phyloP scores from a whole-genome alignment of 2,797 vertebrate genomes.

The Heterohyrax brucei region DNA sequence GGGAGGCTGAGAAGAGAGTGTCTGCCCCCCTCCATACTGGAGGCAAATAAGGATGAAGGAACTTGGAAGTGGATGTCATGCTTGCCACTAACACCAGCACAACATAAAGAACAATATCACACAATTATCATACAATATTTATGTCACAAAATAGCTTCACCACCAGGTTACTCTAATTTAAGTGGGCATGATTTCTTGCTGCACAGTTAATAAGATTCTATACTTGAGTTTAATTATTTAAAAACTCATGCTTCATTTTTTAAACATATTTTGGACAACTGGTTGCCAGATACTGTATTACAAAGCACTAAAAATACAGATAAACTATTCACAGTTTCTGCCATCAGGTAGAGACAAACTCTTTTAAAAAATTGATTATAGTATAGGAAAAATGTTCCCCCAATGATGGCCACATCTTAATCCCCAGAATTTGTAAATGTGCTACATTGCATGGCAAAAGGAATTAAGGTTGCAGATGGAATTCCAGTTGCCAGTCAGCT shows the following conservation, averaged over 20 bases:
- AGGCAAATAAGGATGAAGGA: background rate
- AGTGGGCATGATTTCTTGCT: conserved; percentile 19
- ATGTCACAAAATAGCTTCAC: background rate
- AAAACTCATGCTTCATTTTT: conserved; percentile 32
- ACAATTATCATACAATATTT: background rate
- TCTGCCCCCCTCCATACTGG: background rate
- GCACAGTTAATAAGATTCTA: background rate
- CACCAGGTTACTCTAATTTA: background rate
- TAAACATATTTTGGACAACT: conserved; percentile 31
- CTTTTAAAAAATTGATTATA: background rate
- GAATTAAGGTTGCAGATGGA: background rate
- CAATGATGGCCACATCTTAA: background rate
- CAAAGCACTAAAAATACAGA: background rate
- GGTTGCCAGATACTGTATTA: background rate
- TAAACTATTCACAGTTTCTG: background rate
- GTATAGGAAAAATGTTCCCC: background rate
- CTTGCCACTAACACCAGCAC: conserved; percentile 17
- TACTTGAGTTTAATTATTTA: background rate
- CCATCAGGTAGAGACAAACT: background rate
- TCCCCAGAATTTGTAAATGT: background rate
- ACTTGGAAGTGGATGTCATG: background rate
- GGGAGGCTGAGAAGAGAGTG: background rate
- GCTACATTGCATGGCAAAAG: background rate
- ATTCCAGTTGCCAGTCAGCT: background rate
- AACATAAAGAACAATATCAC: background rate